Conservation (phyloP, 2,888 invertebrate genomes). For the Thecocarcelia acutangulata region DNA sequence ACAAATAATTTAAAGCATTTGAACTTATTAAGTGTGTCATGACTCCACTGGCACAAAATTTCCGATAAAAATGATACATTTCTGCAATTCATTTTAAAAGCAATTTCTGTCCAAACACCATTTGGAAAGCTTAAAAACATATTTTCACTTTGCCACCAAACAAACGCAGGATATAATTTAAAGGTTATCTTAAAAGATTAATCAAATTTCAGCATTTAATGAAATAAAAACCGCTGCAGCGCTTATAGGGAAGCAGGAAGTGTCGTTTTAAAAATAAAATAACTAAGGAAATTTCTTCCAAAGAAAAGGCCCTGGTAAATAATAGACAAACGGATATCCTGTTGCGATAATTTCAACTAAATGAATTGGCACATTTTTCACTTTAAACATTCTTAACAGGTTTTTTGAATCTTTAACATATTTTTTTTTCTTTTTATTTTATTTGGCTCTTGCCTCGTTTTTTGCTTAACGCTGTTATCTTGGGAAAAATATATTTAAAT, state of each 20-base stretch:
- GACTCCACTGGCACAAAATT: background rate
- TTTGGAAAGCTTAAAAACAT: conserved; percentile 65
- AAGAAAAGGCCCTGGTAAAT: conserved; percentile 40
- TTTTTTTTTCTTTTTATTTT: too few species aligned
- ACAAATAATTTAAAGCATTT: conserved; percentile 43
- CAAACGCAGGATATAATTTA: conserved; percentile 40
- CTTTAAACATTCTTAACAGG: conserved; percentile 69
- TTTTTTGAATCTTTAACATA: background rate
- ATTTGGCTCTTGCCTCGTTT: background rate
- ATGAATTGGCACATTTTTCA: conserved; percentile 81
- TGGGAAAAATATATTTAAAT: conserved; percentile 47
- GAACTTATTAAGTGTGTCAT: conserved; percentile 55
- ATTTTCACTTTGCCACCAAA: conserved; percentile 52
- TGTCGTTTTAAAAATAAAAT: conserved; percentile 55
- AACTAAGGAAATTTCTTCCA: conserved; percentile 21
- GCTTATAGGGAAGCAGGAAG: conserved; percentile 51
- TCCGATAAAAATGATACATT: conserved; percentile 64
- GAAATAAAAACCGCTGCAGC: conserved; percentile 37
- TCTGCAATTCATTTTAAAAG: conserved; percentile 68
- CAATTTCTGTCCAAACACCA: conserved; percentile 71
- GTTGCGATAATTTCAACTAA: conserved; percentile 80
- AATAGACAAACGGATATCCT: conserved; percentile 67
- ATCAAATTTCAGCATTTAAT: conserved; percentile 73
- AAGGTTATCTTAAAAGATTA: conserved; percentile 79
- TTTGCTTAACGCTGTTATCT: conserved; percentile 23